Conservation (phyloP, 2,113 vertebrate genomes). For the Pelvicachromis taeniatus region DNA sequence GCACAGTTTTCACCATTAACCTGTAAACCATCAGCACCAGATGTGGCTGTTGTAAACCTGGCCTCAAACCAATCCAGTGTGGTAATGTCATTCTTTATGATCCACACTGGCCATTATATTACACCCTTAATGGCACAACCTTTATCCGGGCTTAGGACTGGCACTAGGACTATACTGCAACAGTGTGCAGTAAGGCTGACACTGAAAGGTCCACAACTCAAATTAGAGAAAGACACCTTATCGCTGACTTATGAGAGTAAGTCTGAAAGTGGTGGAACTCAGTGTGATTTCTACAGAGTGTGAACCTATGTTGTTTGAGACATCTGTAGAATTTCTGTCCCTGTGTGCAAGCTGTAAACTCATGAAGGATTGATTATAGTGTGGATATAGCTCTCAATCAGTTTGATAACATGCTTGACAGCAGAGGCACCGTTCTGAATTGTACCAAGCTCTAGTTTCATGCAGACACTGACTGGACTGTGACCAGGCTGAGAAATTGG, state of each 20-base stretch:
- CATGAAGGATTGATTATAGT: neutral
- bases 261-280: neutral
- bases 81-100: neutral
- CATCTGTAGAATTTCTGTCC: neutral
- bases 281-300: neutral
- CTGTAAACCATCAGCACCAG: neutral
- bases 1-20: neutral
- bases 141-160: neutral
- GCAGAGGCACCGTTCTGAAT: neutral
- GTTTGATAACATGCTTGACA: neutral
- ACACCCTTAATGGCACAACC: neutral
- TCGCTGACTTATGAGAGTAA: neutral
- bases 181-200: neutral
- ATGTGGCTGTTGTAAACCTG: neutral
- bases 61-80: neutral
- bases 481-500: neutral
- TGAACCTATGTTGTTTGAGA: neutral
- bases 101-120: fast-evolving
- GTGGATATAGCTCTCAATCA: neutral
- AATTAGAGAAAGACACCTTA: no score
- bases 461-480: neutral
- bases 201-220: neutral
- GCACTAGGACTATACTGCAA: neutral
- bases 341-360: neutral
- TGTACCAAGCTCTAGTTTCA: neutral